Base-by-base conservation (phyloP, 1,140 invertebrate genomes). In the Meloidogyne chitwoodi region DNA sequence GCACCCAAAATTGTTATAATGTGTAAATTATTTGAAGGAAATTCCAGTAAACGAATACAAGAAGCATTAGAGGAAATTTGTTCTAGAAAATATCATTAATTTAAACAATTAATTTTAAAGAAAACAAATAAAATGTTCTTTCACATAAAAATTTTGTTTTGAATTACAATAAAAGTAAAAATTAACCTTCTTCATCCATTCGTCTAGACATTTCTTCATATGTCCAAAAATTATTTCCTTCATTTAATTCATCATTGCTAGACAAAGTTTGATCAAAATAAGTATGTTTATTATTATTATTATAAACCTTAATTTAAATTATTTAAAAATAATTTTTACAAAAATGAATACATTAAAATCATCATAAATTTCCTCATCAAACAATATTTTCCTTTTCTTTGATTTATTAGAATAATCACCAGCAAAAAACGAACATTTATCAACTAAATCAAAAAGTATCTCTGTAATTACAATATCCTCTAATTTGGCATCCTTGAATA, bases 1-100 rank as follows among this genome's bases (percentile, higher is more conserved):
- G 71, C 71, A 64, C 71, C 71, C 38, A 34, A 61, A 63, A 73
- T 73, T 41, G 71, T 73, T 34, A 73, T 64, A 63, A 73, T 73
- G 24, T 73, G 71, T 61, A 73, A 64, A 26, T 12, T 29, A 14
- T 64, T 64, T 24, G 22, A 34, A 61, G 71, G 71, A 16, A 38
- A 31, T 64, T 73, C 71, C 11, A 73, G n/a, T 64, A 73, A 24
- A 61, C 71, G 71, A 61, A 73, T 73, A 64, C 71, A 73, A 1
- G 71, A 56, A 61, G 71, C 71, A 64, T 64, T 73, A 4, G 44
- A 62, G 5, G 69, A 19, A 27, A 22, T 26, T 44, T 72, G 44
- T n/a, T 72, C 69, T 72, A 19, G 5, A 24, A 71, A 14, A 63
- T 5, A 56, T 14, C 6, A 48, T n/a, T 14, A 24, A 56, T 4